Base-by-base conservation (phyloP, 2,113 vertebrate genomes). In the Hoplias malabaricus region DNA sequence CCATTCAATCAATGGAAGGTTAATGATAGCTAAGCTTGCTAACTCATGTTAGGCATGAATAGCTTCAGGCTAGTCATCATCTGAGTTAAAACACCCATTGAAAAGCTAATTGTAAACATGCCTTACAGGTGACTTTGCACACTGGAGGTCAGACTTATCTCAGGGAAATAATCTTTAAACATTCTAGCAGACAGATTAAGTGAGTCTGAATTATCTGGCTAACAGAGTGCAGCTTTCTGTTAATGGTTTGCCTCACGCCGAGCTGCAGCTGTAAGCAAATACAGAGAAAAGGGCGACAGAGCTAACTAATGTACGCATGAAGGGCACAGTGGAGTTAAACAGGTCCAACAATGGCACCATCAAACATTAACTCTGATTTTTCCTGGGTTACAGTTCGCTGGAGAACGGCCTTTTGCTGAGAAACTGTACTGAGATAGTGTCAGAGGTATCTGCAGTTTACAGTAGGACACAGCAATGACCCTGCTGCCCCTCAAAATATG, bases 81-180 rank as follows among this genome's bases (percentile, higher is more conserved):
- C 31, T 7, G 16, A 16, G 46, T 21, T 53, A 33, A 62, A 69
- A 69, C 13, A 12, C 25, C 40, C 46, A 25, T 62, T 78, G n/a
- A 61, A 71, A 62, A 78, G 23, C 67, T 78, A 70, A 71, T 31
- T 21, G 43, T 13, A 78, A 63, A 50, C 76, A 50, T 29, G 13
- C 21, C 19, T 11, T 63, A 36, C 34, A 21, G 33, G 66, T 62
- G 76, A 70, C 67, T 70, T 78, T 78, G 56, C 21, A 10, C 38
- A 2, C 10, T 54, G 19, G 76, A 78, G 80, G 75, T 78, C 80
- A 77, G 13, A 34, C 50, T 71, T 83, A 82, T 83, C 80, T 40
- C 31, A 13, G 40, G 46, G 31, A 78, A 54, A 66, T 79, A 73
- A 84, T 86, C 71, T 79, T 69, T 80, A 82, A 79, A 73, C 77